phyloP scores from a whole-genome alignment of 2,113 vertebrate species.

The Candoia aspera region DNA sequence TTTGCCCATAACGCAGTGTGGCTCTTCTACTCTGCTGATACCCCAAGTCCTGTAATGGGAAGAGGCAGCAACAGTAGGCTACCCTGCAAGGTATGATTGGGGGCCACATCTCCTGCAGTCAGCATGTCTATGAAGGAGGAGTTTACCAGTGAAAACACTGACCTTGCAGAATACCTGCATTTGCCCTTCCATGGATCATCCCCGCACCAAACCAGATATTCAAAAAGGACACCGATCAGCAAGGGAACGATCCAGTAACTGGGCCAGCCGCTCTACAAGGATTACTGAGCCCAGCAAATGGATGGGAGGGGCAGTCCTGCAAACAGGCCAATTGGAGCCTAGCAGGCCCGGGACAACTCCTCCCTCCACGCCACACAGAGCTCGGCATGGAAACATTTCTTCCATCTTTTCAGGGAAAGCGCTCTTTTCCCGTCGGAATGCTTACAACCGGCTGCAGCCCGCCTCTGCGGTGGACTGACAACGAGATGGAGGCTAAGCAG shows the following conservation, averaged over 20 bases:
- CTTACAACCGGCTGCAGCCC: background rate
- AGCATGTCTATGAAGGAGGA: background rate
- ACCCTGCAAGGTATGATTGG: background rate
- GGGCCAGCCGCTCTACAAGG: background rate
- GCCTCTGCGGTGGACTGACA: background rate
- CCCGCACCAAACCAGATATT: background rate
- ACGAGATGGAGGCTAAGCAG: background rate
- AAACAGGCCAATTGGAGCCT: background rate
- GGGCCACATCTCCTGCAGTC: background rate
- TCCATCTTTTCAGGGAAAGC: background rate
- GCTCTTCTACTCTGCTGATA: background rate
- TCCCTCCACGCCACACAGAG: background rate
- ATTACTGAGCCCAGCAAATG: background rate
- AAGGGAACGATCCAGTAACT: background rate
- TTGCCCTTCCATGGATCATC: background rate
- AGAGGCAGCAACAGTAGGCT: background rate
- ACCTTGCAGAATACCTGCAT: background rate
- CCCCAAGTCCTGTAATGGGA: background rate
- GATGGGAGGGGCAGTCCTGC: background rate
- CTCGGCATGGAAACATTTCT: background rate
- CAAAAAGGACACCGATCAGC: background rate
- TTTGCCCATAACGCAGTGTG: background rate
- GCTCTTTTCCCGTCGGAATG: background rate
- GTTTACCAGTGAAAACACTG: background rate
- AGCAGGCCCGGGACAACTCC: background rate